phyloP scores from a whole-genome alignment of 1,140 invertebrate genomes.

The Euwallacea similis region DNA sequence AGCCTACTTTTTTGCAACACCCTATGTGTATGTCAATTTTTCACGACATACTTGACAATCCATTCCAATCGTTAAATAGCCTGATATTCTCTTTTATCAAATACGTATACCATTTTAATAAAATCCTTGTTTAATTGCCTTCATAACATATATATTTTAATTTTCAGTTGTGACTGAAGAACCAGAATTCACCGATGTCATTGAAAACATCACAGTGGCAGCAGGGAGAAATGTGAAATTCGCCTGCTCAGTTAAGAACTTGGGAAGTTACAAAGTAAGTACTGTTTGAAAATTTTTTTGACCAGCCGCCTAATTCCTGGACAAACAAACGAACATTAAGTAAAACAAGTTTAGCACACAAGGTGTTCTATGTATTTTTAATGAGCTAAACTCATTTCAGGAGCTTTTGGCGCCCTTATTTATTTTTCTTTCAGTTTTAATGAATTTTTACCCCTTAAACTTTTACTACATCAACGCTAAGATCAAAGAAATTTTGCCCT shows the following conservation, averaged over 20 bases:
- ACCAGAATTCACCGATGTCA: conserved; percentile 70
- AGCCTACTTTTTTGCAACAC: too few relatives aligned
- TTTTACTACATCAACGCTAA: conserved; percentile 30
- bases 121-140: background rate
- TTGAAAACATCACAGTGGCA: conserved; percentile 68
- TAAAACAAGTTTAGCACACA: conserved; percentile 18
- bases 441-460: conserved; percentile 36
- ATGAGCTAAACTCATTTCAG: conserved; percentile 30
- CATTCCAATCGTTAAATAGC: too few relatives aligned
- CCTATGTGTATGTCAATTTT: too few relatives aligned
- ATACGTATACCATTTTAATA: too few relatives aligned
- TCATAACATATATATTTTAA: conserved; percentile 4
- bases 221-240: conserved; percentile 84
- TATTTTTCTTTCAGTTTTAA: conserved; percentile 38
- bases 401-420: conserved; percentile 18
- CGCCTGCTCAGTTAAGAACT: conserved; percentile 86
- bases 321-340: background rate
- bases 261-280: conserved; percentile 62
- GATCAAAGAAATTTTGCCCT: conserved; percentile 32
- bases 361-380: conserved; percentile 27
- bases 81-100: too few relatives aligned
- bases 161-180: conserved; percentile 66
- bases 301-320: background rate
- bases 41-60: too few relatives aligned
- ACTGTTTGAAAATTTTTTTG: background rate